phyloP scores from a whole-genome alignment of 1,140 invertebrate genomes.

The Aradophagus sp. region DNA sequence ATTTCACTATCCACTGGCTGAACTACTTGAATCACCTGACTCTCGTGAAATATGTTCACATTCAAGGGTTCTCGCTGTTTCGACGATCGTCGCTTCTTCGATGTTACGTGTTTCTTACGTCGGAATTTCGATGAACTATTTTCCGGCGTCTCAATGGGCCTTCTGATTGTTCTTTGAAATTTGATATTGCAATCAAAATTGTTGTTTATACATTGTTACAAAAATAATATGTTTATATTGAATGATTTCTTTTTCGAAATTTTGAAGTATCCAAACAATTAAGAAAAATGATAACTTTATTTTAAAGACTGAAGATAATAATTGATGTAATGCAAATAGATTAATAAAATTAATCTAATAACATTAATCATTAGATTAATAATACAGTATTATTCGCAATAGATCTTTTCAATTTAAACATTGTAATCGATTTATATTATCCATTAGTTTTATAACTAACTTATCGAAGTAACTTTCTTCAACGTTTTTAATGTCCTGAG shows the following conservation, averaged over 20 bases:
- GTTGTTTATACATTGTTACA: constrained; percentile 1
- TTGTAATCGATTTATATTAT: no score
- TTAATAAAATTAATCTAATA: no score
- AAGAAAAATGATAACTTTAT: no score
- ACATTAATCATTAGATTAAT: no score
- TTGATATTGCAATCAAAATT: constrained; percentile 8
- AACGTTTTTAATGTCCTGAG: constrained; percentile 2
- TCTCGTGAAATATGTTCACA: constrained; percentile 61
- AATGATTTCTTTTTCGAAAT: no score
- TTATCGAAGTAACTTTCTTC: constrained; percentile 3
- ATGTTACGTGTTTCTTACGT: constrained; percentile 38
- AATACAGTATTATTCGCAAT: no score
- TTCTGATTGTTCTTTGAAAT: constrained; percentile 36
- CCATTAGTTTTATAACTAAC: no score
- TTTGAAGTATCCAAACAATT: no score
- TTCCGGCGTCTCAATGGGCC: constrained; percentile 43
- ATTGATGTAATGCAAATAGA: no score
- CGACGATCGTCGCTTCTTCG: constrained; percentile 44
- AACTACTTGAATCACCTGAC: constrained; percentile 42
- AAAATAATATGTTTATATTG: not conserved
- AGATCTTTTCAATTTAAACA: no score
- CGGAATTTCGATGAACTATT: constrained; percentile 36
- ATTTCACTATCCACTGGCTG: constrained; percentile 33
- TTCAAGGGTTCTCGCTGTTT: constrained; percentile 57
- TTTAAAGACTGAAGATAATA: no score